phyloP scores from a whole-genome alignment of 2,888 invertebrate genomes.

The Dorcus parallelipipedus region DNA sequence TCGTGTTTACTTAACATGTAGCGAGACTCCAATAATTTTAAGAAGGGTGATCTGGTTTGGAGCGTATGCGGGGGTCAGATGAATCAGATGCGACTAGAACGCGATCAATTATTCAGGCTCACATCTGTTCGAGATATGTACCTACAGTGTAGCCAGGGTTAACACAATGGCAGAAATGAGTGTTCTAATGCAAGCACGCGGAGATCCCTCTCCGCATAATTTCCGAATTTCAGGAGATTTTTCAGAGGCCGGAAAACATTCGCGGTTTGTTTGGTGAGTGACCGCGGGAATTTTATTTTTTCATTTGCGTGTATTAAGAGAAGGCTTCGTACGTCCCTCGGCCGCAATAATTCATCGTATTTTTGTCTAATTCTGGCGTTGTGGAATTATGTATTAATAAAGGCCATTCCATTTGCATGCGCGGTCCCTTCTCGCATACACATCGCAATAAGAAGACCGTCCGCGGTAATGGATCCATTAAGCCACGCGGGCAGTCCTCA shows the following conservation, averaged over 20 bases:
- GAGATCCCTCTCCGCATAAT: slow-evolving; percentile 33
- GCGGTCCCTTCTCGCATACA: slow-evolving; percentile 35
- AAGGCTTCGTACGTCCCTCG: slow-evolving; percentile 20
- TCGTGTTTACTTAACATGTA: background rate
- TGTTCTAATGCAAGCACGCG: slow-evolving; percentile 30
- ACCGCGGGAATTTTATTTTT: too few species aligned
- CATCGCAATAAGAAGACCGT: slow-evolving; percentile 38
- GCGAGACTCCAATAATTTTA: background rate
- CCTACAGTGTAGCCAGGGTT: slow-evolving; percentile 27
- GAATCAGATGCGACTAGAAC: slow-evolving; percentile 43
- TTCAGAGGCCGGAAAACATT: too few species aligned
- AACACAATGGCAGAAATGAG: slow-evolving; percentile 34
- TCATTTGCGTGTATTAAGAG: too few species aligned
- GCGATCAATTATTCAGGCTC: slow-evolving; percentile 45
- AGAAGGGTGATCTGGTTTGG: slow-evolving; percentile 1
- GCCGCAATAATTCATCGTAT: slow-evolving; percentile 30
- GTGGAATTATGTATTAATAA: slow-evolving; percentile 40
- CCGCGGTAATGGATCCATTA: slow-evolving; percentile 45
- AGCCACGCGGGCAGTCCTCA: slow-evolving; percentile 35
- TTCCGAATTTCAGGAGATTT: slow-evolving; percentile 20
- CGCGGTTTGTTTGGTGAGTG: too few species aligned
- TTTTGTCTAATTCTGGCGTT: slow-evolving; percentile 33
- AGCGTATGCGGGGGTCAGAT: slow-evolving; percentile 34
- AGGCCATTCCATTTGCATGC: slow-evolving; percentile 42
- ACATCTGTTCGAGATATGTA: slow-evolving; percentile 46